phyloP scores from a whole-genome alignment of 2,888 invertebrate species.

The Coleophora flavipennella region DNA sequence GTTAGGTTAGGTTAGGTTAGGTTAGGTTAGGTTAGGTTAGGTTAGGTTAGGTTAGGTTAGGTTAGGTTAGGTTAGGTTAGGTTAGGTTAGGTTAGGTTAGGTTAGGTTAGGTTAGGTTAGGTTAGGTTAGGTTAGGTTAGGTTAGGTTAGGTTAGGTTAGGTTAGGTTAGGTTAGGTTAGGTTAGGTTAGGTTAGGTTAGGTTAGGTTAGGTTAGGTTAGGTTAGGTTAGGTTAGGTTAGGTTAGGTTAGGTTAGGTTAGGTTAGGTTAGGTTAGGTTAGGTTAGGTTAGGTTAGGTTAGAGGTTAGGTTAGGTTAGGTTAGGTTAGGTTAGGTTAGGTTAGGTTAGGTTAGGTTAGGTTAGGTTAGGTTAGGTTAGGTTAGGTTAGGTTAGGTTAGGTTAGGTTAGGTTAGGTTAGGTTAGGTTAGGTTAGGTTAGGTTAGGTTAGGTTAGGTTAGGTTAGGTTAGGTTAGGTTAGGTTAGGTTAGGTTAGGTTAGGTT shows the following conservation, averaged over 20 bases:
- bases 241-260: constrained; percentile 17
- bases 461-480: constrained; percentile 13
- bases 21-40: constrained; percentile 13
- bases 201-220: constrained; percentile 14
- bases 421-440: constrained; percentile 21
- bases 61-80: constrained; percentile 12
- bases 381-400: constrained; percentile 19
- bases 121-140: constrained; percentile 14
- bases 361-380: constrained; percentile 18
- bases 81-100: constrained; percentile 7
- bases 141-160: constrained; percentile 8
- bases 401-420: constrained; percentile 22
- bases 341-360: constrained; percentile 19
- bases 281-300: constrained; percentile 18
- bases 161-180: constrained; percentile 12
- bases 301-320: constrained; percentile 19
- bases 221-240: constrained; percentile 13
- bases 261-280: constrained; percentile 17
- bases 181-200: constrained; percentile 12
- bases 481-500: constrained; percentile 12
- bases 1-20: constrained; percentile 14
- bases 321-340: constrained; percentile 21
- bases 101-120: constrained; percentile 12
- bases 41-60: constrained; percentile 11
- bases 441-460: constrained; percentile 11